Conservation (phyloP, 2,797 vertebrate species). For the Trachurus trachurus region DNA sequence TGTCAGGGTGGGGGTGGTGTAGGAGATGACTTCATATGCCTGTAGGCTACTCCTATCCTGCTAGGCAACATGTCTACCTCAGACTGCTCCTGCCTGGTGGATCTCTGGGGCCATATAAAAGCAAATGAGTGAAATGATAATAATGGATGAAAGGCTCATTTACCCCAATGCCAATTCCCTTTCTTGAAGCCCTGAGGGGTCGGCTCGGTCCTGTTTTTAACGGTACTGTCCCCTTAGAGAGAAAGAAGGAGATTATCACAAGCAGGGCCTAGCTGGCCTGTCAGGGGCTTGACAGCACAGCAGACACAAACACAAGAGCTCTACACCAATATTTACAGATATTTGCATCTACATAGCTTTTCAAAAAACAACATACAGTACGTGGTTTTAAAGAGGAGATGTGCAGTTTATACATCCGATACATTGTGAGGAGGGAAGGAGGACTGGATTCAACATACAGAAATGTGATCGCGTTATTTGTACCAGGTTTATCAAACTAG, state of each 20-base stretch:
- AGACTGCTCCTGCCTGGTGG: constrained; percentile 63
- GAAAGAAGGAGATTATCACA: constrained; percentile 87
- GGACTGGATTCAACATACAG: constrained; percentile 19
- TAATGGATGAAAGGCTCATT: constrained; percentile 86
- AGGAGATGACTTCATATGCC: constrained; percentile 56
- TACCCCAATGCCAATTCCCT: constrained; percentile 92
- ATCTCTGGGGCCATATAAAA: constrained; percentile 77
- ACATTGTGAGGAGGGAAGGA: constrained; percentile 36
- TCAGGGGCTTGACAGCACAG: constrained; percentile 69
- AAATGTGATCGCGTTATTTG: constrained; percentile 15
- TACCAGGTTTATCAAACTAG: constrained; percentile 16
- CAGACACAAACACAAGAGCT: constrained; percentile 73
- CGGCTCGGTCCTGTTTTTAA: constrained; percentile 90
- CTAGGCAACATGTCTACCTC: constrained; percentile 60
- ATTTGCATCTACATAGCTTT: constrained; percentile 50
- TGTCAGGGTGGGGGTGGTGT: constrained; percentile 44
- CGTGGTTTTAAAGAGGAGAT: constrained; percentile 28
- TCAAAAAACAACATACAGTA: constrained; percentile 26
- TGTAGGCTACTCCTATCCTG: constrained; percentile 52
- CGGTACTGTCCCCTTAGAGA: constrained; percentile 89
- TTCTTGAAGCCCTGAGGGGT: constrained; percentile 91
- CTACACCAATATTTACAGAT: constrained; percentile 66
- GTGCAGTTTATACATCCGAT: constrained; percentile 21
- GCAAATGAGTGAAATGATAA: constrained; percentile 75
- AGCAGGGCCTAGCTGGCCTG: constrained; percentile 64